Percentiles rank a stretch among this genome's conserved stretches.
Evolutionary conservation across 2,888 invertebrate species (phyloP).

Genomic region (Anodontia alba): DNA sequence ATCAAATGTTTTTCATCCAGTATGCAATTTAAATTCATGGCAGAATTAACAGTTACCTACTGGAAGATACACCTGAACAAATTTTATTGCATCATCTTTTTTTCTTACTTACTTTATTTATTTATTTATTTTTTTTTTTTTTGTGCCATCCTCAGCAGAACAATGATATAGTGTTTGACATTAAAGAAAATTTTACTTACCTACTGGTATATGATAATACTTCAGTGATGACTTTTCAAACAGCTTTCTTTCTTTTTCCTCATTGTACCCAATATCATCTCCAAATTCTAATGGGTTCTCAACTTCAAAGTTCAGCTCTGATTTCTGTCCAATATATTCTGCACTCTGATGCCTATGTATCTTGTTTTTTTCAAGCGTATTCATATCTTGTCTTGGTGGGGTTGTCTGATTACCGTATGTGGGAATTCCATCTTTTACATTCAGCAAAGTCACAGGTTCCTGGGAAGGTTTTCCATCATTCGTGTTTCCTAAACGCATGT

Average conservation of each 20-base stretch:
- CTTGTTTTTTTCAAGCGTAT: conserved; percentile 61
- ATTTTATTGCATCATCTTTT: no score
- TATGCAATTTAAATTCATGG: no score
- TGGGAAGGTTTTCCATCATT: conserved; percentile 69
- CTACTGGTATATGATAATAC: conserved; percentile 74
- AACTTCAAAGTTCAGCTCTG: conserved; percentile 72
- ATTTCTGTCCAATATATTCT: conserved; percentile 66
- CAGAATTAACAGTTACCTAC: no score
- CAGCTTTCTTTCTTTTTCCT: conserved; percentile 65
- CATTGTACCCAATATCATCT: conserved; percentile 79
- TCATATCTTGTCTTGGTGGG: conserved; percentile 66
- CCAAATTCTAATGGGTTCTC: conserved; percentile 78
- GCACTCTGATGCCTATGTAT: conserved; percentile 64
- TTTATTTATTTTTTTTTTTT: no score
- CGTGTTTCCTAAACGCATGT: conserved; percentile 70
- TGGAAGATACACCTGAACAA: no score
- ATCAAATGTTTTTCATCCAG: no score
- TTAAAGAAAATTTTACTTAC: no score
- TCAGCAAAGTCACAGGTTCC: conserved; percentile 76
- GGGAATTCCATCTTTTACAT: conserved; percentile 70
- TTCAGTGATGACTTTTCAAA: conserved; percentile 66
- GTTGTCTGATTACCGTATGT: conserved; percentile 69
- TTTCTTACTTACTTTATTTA: no score
- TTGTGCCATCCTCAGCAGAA: no score
- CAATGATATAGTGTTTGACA: no score